A percentile compares a stretch with the other conserved stretches of the same genome.
These are phyloP conservation scores for Lucilia sericata DNA, from an alignment of 1,140 invertebrate genomes.

Conservation along the genomic window DNA sequence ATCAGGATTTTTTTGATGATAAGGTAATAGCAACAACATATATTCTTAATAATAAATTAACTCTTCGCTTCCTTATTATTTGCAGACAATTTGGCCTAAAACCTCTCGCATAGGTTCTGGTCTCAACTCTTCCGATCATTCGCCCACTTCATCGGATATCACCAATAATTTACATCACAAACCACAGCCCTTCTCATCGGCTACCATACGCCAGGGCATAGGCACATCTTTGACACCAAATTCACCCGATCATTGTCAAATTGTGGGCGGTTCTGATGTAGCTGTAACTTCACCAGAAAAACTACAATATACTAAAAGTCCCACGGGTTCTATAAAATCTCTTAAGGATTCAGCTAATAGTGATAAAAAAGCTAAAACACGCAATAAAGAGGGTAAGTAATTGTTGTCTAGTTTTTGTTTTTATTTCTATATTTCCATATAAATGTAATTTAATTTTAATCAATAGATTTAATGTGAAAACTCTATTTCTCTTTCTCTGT, in stretches of 20 bases:
- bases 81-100: constrained; percentile 48
- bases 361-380: constrained; percentile 64
- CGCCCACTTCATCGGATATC: constrained; percentile 47
- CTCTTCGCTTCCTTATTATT: background rate
- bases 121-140: constrained; percentile 52
- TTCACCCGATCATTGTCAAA: constrained; percentile 64
- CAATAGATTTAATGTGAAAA: constrained; percentile 12
- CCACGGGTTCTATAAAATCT: constrained; percentile 65
- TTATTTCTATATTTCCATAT: background rate
- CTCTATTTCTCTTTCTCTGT: background rate
- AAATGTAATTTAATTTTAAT: background rate
- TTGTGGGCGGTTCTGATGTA: constrained; percentile 58
- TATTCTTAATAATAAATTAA: no score
- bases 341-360: constrained; percentile 62
- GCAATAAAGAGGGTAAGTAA: constrained; percentile 66
- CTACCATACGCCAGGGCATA: constrained; percentile 65
- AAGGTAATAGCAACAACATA: constrained; percentile 69
- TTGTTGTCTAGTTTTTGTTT: background rate
- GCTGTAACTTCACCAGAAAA: constrained; percentile 61
- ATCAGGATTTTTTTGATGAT: constrained; percentile 89
- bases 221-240: constrained; percentile 62
- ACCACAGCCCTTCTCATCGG: constrained; percentile 60
- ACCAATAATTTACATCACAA: constrained; percentile 54
- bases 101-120: constrained; percentile 57
- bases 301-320: constrained; percentile 63